Conservation (phyloP, 2,113 vertebrate genomes). For the Larimichthys crocea region DNA sequence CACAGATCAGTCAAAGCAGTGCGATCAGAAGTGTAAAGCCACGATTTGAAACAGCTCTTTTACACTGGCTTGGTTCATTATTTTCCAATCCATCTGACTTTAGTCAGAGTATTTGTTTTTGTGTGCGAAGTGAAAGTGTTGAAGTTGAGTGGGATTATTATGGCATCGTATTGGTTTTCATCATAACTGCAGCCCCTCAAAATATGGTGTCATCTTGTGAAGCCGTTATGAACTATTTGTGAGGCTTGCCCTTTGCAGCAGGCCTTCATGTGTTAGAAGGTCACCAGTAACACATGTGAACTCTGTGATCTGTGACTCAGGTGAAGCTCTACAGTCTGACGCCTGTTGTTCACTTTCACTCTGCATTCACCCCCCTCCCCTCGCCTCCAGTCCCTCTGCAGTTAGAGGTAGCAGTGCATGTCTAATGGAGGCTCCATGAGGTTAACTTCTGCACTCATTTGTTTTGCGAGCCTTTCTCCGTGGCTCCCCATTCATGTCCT, state of each 20-base stretch:
- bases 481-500: conserved; percentile 20
- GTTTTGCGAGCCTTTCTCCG: conserved; percentile 49
- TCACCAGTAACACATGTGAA: not conserved
- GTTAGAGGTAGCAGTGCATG: conserved; percentile 58
- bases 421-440: conserved; percentile 61
- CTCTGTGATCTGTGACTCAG: not conserved
- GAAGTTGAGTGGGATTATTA: no score
- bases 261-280: not conserved
- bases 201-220: no score
- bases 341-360: not conserved
- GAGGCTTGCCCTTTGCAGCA: not conserved
- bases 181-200: no score
- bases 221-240: not conserved
- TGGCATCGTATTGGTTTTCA: no score
- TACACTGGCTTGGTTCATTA: no score
- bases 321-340: conserved; percentile 22
- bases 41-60: no score
- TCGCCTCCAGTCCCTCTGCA: not conserved
- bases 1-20: no score
- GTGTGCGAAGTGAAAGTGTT: no score
- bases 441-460: conserved; percentile 66
- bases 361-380: not conserved
- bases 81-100: no score
- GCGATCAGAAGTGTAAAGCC: no score
- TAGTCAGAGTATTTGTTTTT: no score